Conservation (phyloP, 2,888 invertebrate genomes). For the Calliopum simillimum region DNA sequence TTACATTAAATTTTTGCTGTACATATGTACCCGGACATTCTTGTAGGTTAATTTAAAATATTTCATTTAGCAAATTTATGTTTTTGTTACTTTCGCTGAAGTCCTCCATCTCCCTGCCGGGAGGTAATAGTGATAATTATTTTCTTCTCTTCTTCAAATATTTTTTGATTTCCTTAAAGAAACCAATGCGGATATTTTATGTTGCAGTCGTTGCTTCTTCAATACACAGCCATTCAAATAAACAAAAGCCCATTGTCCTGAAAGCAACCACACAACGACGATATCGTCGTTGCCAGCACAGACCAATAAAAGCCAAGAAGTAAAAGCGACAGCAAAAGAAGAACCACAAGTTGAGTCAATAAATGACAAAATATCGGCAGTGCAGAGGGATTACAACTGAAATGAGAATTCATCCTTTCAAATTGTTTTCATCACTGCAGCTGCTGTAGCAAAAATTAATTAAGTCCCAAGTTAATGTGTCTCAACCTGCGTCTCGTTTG, state of each 20-base stretch:
- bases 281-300: not conserved
- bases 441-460: slow-evolving; percentile 4
- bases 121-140: too few species aligned
- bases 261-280: not conserved
- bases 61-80: too few species aligned
- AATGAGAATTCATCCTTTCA: not conserved
- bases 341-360: too few species aligned
- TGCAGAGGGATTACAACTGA: not conserved
- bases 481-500: not conserved
- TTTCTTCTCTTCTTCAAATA: not conserved
- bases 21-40: too few species aligned
- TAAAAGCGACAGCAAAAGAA: too few species aligned
- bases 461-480: slow-evolving; percentile 6
- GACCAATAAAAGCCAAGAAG: not conserved
- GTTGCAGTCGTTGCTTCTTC: not conserved
- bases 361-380: too few species aligned
- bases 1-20: too few species aligned
- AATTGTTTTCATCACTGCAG: not conserved
- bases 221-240: not conserved
- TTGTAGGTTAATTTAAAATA: too few species aligned
- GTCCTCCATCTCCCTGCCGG: too few species aligned
- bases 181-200: slow-evolving; percentile 1
- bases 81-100: too few species aligned
- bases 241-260: not conserved
- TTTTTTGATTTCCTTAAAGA: not conserved